Evolutionary conservation across 1,140 invertebrate species (phyloP), one percentile per base, ranked within the genome.

Genomic region (Wasmannia auropunctata): DNA sequence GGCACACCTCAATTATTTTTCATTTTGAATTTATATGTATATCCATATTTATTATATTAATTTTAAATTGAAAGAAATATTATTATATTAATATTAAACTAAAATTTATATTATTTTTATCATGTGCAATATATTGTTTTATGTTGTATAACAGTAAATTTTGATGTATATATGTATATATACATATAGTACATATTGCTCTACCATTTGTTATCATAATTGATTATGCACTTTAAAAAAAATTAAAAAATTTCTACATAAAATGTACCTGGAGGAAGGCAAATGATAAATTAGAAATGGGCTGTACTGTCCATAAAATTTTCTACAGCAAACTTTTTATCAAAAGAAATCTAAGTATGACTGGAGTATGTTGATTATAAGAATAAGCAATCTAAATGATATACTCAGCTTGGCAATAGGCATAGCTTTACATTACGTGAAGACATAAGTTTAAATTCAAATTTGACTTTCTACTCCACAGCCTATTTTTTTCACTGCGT

Each of bases 401-500:
- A 90, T 86, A 81, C 62, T 85, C 60, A 74, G 5, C 10, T 49
- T 37, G 34, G 37, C 40, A 70, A 86, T 91, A 77, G 85, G 86
- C 69, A 62, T 70, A 63, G 84, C 31, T 79, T 40, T 81, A 56
- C 11, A 11, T 85, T 51, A 85, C 75, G 56, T 56, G 46, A 72
- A 63, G 58, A 76, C 16, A 0, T n/a, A 65, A 37, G n/a, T 75
- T 87, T 56, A 46, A 25, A 2, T 62, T 51, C 28, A 62, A 81
- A 60, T 87, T 87, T 86, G 87, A 92, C 90, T 65, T 89, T 86
- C 43, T 43, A 43, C 11, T 43, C 11, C 40, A 43, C 11, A 77
- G 87, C 80, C 88, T 91, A 91, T 74, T 87, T 92, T 91, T 69
- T 67, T n/a, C n/a, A n/a, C n/a, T n/a, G n/a, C n/a, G n/a, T n/a